Conservation (phyloP, 2,888 invertebrate genomes). For the Cinara cedri region DNA sequence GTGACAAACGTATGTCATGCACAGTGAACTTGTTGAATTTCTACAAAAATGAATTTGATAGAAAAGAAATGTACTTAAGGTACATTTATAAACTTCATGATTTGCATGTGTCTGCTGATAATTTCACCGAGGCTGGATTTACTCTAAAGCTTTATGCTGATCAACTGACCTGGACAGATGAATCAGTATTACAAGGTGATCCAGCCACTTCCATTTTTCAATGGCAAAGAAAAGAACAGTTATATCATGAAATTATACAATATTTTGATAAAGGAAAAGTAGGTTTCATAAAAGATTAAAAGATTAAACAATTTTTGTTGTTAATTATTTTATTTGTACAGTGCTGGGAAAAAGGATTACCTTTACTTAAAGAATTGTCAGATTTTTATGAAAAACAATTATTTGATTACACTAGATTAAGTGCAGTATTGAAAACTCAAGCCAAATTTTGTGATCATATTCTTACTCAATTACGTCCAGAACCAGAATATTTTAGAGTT, state of each 20-base stretch:
- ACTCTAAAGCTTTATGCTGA: conserved; percentile 93
- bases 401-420: conserved; percentile 86
- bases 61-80: conserved; percentile 92
- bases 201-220: conserved; percentile 74
- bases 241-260: conserved; percentile 86
- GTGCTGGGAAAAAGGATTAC: conserved; percentile 96
- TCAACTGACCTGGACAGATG: conserved; percentile 81
- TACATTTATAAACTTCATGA: conserved; percentile 95
- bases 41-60: conserved; percentile 93
- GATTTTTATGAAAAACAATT: conserved; percentile 83
- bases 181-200: conserved; percentile 59
- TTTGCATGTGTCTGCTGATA: conserved; percentile 87
- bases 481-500: conserved; percentile 93
- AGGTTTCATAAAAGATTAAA: conserved; percentile 57
- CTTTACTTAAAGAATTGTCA: conserved; percentile 87
- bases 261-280: conserved; percentile 94
- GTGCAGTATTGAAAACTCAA: conserved; percentile 81
- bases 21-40: conserved; percentile 96
- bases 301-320: neutral
- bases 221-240: conserved; percentile 86
- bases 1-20: conserved; percentile 94
- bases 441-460: conserved; percentile 92
- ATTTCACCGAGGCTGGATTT: conserved; percentile 93
- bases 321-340: conserved; percentile 63
- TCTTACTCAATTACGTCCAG: conserved; percentile 82